Evolutionary conservation across 1,140 invertebrate species (phyloP), one percentile per base, ranked within the genome.

Genomic region (Rhizoglyphus robini): DNA sequence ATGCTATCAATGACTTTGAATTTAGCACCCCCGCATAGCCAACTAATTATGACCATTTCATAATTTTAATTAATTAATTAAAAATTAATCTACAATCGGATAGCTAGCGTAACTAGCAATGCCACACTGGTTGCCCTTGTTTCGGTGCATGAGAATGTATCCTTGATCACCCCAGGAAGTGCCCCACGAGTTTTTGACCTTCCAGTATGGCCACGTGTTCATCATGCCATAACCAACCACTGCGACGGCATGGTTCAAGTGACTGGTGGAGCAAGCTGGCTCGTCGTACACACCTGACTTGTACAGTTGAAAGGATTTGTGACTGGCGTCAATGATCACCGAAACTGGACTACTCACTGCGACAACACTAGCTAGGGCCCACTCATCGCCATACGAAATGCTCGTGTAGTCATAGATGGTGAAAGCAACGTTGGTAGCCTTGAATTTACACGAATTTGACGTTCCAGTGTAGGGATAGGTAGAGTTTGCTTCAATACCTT

Each of bases 171-270:
- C 71, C 65, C 63, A 72, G 2, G 0, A 36, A 15, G 30, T 23
- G 11, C 61, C 63, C 70, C 69, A 71, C 34, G 86, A 89, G 73
- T 90, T 90, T 72, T 90, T 90, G 1, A 90, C 83, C 1, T 90
- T 70, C 87, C 87, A 91, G 72, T 88, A 91, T 71, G 88, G 86
- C 30, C 79, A 60, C 46, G 79, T 81, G 30, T 74, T 70, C 58
- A 81, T 79, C 1, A 81, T 81, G 23, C 88, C 88, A 75, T 90
- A 94, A 38, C 91, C 90, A 59, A 92, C 86, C 66, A 83, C 81
- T 5, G 91, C 74, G 3, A 92, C 94, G 68, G 90, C 92, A 74
- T 96, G 92, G 75, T 96, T 88, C 18, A 96, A 77, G 54, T 83
- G 76, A n/a, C 78, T 74, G 3, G 83, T 76, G 70, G 83, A 76